Evolutionary conservation across 1,140 invertebrate species (phyloP), one percentile per base, ranked within the genome.

Genomic region (Cheumatopsyche charites): DNA sequence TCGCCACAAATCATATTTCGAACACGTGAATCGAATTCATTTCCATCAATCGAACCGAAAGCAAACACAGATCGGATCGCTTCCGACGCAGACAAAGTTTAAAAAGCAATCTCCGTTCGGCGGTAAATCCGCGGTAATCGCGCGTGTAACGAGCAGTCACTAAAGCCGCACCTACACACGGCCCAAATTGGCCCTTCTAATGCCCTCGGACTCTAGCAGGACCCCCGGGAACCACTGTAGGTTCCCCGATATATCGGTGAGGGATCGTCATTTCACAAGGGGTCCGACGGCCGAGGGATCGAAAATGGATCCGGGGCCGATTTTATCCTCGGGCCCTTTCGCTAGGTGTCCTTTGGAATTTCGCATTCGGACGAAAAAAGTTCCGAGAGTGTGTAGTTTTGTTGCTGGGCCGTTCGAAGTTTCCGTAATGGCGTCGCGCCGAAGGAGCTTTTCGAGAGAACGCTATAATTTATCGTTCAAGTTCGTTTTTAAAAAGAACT

Each of bases 201-300:
- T 58, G 19, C 7, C 21, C 19, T 36, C 29, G 29, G 29, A 36
- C 29, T 36, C 29, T 3, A 21, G 13, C 47, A 13, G 47, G 47
- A 15, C 47, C 19, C 47, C 5, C 47, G 47, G 42, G 42, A 43
- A 3, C 47, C 29, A 49, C 3, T 49, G 19, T 21, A 49, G 47
- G 15, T 25, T n/a, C n/a, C 19, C 47, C 66, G 47, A 49, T 52
- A 29, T 52, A 52, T 26, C 43, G 42, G 12, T 25, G 21, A 29
- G 19, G 45, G 43, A 55, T 55, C 66, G 49, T 21, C 66, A 23
- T 68, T 55, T 55, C n/a, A n/a, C n/a, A 13, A n/a, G 43, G 11
- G 49, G 15, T 12, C 21, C 17, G 26, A 68, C 66, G 47, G 47
- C 25, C 47, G 6, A 19, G 3, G 47, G 26, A 58, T 26, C 66